Evolutionary conservation across 2,797 vertebrate genomes (phyloP), one percentile per base, ranked within the genome.

Genomic region (Jordanella pulchra): DNA sequence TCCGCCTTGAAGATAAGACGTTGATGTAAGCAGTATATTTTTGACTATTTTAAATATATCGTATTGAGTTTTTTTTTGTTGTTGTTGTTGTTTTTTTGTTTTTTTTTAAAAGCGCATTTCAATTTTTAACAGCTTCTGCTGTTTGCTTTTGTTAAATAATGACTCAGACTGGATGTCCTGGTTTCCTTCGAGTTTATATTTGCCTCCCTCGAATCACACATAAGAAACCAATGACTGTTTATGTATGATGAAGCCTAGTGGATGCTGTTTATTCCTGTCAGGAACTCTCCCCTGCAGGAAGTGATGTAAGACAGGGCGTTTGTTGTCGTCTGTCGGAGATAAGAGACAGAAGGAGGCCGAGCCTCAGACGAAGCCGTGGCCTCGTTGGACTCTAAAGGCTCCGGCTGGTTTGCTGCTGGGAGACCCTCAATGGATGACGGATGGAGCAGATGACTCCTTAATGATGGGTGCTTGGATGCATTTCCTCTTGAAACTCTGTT

Each of bases 221-320:
- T 3, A 14, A 30, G 18, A 11, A 39, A 21, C 81, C 73, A 60
- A 45, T 65, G 64, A 69, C 75, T 66, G 61, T 76, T 58, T 76
- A 76, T 78, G 72, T 75, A 78, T 79, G 66, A 73, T 51, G 65
- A 71, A 53, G 45, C 67, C 14, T 72, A 67, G 58, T 65, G 50
- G 75, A 65, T 30, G 35, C 61, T 76, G 67, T 25, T 63, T 12
- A 25, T 42, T 63, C 60, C 60, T 17, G 60, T 11, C n/a, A 42
- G 60, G 35, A 42, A 78, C 53, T 51, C 44, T 67, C 27, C 3
- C 13, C 60, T 12, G 12, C 80, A 82, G 84, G 84, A 86, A 74
- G 66, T 86, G 69, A 84, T 48, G 72, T 55, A 27, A 73, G 61
- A 67, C 25, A 32, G 50, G 68, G 27, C 30, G 63, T 42, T 65